phyloP scores from a whole-genome alignment of 2,113 vertebrate species.

The Paracanthobrama guichenoti region DNA sequence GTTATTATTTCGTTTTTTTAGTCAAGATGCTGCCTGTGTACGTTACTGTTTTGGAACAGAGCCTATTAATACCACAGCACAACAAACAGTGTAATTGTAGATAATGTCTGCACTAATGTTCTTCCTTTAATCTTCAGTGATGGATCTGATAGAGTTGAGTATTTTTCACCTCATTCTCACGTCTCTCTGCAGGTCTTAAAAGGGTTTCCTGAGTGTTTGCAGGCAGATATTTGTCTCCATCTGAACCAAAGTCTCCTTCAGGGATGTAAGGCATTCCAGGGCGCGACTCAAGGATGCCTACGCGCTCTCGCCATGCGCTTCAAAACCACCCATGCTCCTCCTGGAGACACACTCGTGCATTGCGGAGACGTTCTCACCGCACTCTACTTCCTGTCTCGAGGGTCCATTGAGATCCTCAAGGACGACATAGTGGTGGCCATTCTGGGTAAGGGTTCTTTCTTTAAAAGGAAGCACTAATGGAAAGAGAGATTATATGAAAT shows the following conservation, averaged over 20 bases:
- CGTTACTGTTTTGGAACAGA: background rate
- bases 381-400: constrained; percentile 94
- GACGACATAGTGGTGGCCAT: constrained; percentile 98
- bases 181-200: constrained; percentile 86
- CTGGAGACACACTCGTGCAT: constrained; percentile 96
- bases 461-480: background rate
- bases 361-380: constrained; percentile 93
- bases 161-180: background rate
- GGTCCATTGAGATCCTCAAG: constrained; percentile 97
- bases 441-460: constrained; percentile 79
- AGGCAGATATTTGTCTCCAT: constrained; percentile 98
- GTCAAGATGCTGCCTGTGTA: background rate
- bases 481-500: background rate
- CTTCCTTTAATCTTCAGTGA: constrained; percentile 3
- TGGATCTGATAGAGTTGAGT: background rate
- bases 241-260: constrained; percentile 92
- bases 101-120: constrained; percentile 12
- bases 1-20: background rate
- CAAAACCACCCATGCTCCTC: constrained; percentile 93
- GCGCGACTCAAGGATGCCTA: constrained; percentile 96
- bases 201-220: constrained; percentile 98
- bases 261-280: constrained; percentile 92
- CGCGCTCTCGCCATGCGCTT: constrained; percentile 97
- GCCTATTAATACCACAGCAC: background rate
- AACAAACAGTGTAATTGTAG: background rate